Base-by-base conservation (phyloP, 1,140 invertebrate genomes). In the Drosophila mojavensis region DNA sequence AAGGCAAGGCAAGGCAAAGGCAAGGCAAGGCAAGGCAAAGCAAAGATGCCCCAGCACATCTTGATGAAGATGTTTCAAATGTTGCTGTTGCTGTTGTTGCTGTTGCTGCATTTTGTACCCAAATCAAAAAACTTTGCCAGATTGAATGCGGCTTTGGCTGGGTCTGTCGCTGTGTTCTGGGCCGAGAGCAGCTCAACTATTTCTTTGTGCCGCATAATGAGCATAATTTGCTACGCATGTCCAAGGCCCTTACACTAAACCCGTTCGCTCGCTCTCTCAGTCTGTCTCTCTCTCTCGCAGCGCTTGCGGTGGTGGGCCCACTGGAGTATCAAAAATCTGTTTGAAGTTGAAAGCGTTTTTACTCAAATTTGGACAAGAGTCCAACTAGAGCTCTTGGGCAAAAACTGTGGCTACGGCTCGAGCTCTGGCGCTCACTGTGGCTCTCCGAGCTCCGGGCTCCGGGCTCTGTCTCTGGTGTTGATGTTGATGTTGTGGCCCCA, bases 261-360 rank as follows among this genome's bases (percentile, higher is more conserved):
- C 9, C 41, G 1, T 24, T 24, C 20, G 20, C 20, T 17, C 17
- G 0, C 20, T 24, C 20, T 24, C 20, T 24, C 28, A 0, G 5
- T 5, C 28, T 30, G 5, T 30, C 28, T 30, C 28, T 30, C 28
- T 30, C 6, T 30, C 28, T 30, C 28, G 5, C 28, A 5, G 7
- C 36, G 56, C 60, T 39, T 75, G 72, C 54, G 72, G 67, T 75
- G 63, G n/a, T n/a, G n/a, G n/a, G 60, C 20, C 67, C 72, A 71
- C 60, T 64, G 54, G 55, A 55, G 67, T 70, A 75, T 58, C 45
- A 47, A 24, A 64, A 75, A 59, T 75, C 60, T 64, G 66, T 75
- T 75, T 75, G 72, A 75, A 64, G 67, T 70, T 71, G 41, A 71
- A 70, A 74, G 58, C 71, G 65, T 58, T 73, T 48, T 47, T 43